Percentiles rank a stretch among this genome's conserved stretches.
Conservation (phyloP, 2,888 invertebrate genomes). For the Monoplex corrugatus region DNA sequence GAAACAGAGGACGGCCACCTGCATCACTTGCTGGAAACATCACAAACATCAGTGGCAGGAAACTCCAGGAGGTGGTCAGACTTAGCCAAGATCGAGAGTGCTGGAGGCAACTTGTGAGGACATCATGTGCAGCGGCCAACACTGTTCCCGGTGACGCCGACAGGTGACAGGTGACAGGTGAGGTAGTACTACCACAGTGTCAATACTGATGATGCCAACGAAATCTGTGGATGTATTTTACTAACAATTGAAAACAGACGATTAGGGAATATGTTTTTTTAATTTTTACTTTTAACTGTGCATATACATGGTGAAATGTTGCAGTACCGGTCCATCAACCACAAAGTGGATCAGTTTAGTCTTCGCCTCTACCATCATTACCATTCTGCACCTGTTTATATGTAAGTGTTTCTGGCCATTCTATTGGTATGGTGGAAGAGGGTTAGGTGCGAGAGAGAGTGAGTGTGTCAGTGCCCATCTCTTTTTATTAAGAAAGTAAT, state of each 20-base stretch:
- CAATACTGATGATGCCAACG: background rate
- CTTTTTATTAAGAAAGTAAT: background rate
- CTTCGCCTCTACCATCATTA: constrained; percentile 75
- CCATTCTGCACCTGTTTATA: constrained; percentile 69
- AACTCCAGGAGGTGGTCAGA: no score
- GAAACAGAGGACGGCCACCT: no score
- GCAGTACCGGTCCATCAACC: constrained; percentile 79
- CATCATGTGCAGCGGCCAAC: background rate
- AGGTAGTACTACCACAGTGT: background rate
- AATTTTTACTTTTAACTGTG: background rate
- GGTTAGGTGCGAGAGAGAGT: background rate
- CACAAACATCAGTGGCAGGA: no score
- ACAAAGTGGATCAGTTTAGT: constrained; percentile 73
- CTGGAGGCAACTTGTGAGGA: no score
- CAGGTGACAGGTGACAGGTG: background rate
- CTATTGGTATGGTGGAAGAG: constrained; percentile 14
- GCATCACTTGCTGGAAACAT: no score
- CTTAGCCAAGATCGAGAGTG: no score
- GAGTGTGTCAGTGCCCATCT: background rate
- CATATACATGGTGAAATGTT: constrained; percentile 55
- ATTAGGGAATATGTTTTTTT: background rate
- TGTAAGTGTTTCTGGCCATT: constrained; percentile 64
- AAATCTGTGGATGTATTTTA: background rate
- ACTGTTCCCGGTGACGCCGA: background rate
- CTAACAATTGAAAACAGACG: background rate